These are phyloP conservation scores for Muscicapa adusta DNA, from an alignment of 2,113 vertebrate species.

Conservation along the genomic window DNA sequence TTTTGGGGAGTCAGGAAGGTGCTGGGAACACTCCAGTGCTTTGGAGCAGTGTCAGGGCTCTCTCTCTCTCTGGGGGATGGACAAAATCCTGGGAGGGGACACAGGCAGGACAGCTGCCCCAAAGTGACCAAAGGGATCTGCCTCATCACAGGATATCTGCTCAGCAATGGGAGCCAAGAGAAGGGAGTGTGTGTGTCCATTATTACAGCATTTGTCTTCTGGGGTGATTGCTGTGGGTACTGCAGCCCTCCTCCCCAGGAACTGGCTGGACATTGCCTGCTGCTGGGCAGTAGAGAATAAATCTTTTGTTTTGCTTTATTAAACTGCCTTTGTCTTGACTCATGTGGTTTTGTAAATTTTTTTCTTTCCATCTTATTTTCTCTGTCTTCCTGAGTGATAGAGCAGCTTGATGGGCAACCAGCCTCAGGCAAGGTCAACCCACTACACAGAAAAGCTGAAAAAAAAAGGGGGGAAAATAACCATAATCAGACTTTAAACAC, in stretches of 20 bases:
- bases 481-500: background rate
- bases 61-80: too few species aligned
- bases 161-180: background rate
- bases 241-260: background rate
- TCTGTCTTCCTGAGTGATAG: background rate
- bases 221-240: fast-evolving
- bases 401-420: background rate
- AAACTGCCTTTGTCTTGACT: background rate
- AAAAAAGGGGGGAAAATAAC: fast-evolving
- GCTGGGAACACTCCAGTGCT: background rate
- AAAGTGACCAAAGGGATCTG: background rate
- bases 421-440: background rate
- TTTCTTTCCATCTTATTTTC: background rate
- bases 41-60: too few species aligned
- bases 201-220: background rate
- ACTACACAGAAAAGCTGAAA: background rate
- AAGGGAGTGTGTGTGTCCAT: background rate
- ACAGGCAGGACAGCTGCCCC: background rate
- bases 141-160: fast-evolving
- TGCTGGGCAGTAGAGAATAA: background rate
- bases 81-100: background rate
- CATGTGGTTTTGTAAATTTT: background rate
- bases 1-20: background rate
- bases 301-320: background rate
- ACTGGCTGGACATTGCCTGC: background rate